A percentile compares a stretch with the other conserved stretches of the same genome.
These are phyloP conservation scores for Electrona antarctica DNA, from an alignment of 2,113 vertebrate species.

Conservation along the genomic window DNA sequence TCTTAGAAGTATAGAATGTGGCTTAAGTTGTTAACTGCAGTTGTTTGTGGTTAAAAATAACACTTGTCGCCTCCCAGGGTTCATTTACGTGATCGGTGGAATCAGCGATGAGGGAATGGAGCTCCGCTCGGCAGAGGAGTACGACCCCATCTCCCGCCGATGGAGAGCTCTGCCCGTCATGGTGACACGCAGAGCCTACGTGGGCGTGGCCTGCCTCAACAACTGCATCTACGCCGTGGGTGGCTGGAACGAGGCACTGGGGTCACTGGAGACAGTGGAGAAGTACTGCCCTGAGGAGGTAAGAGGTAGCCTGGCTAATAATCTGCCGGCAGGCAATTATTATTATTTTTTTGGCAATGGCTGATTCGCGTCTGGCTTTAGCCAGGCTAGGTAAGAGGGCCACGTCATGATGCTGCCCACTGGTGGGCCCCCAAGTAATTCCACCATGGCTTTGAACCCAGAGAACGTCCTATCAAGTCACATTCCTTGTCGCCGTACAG, in stretches of 20 bases:
- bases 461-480: no score
- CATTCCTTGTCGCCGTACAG: no score
- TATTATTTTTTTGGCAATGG: no score
- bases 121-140: slow-evolving; percentile 89
- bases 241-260: slow-evolving; percentile 93
- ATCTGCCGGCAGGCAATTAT: no score
- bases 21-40: not conserved
- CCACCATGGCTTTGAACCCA: no score
- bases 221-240: slow-evolving; percentile 94
- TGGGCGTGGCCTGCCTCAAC: slow-evolving; percentile 91
- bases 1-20: no score
- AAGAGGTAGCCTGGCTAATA: not conserved
- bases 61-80: slow-evolving; percentile 74
- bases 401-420: not conserved
- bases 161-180: slow-evolving; percentile 93
- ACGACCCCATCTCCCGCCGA: slow-evolving; percentile 89
- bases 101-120: slow-evolving; percentile 92
- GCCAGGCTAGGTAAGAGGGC: slow-evolving; percentile 74
- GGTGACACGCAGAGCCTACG: slow-evolving; percentile 89
- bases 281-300: slow-evolving; percentile 97
- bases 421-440: not conserved
- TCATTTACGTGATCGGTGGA: slow-evolving; percentile 94
- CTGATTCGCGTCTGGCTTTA: no score
- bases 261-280: slow-evolving; percentile 91
- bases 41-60: not conserved